phyloP scores from a whole-genome alignment of 2,113 vertebrate species.

The Gymnarchus niloticus region DNA sequence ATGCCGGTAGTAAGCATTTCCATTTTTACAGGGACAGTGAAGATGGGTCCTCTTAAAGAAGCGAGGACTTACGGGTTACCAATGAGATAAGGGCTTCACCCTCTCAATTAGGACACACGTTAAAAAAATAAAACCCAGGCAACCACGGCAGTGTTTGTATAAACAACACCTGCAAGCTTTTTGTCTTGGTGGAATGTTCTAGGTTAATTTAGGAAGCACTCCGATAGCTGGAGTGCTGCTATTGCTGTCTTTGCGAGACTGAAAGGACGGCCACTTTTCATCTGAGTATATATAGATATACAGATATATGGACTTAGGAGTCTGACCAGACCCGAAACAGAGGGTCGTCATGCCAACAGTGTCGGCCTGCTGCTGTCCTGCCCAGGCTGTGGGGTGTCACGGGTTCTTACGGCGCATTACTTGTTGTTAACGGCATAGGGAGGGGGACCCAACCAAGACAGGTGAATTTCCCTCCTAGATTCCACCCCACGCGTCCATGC shows the following conservation, averaged over 20 bases:
- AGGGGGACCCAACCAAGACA: not conserved
- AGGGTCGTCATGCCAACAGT: not conserved
- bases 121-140: slow-evolving; percentile 46
- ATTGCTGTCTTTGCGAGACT: slow-evolving; percentile 13
- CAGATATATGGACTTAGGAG: not conserved
- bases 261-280: not conserved
- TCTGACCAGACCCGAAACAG: not conserved
- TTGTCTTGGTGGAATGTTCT: slow-evolving; percentile 27
- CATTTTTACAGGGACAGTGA: not conserved
- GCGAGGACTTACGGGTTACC: not conserved
- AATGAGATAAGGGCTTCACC: slow-evolving; percentile 1
- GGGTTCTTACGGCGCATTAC: not conserved
- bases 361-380: not conserved
- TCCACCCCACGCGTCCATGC: not conserved
- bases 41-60: not conserved
- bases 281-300: not conserved
- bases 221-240: slow-evolving; percentile 41
- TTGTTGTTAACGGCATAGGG: not conserved
- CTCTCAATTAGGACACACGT: slow-evolving; percentile 50
- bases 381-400: not conserved
- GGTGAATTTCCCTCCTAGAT: not conserved
- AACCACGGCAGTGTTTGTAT: slow-evolving; percentile 55
- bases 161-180: slow-evolving; percentile 49
- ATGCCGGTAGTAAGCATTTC: not conserved
- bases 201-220: slow-evolving; percentile 49